Percentiles rank a stretch among this genome's conserved stretches.
Conservation (phyloP, 2,888 invertebrate genomes). For the Branchipolynoe longqiensis region DNA sequence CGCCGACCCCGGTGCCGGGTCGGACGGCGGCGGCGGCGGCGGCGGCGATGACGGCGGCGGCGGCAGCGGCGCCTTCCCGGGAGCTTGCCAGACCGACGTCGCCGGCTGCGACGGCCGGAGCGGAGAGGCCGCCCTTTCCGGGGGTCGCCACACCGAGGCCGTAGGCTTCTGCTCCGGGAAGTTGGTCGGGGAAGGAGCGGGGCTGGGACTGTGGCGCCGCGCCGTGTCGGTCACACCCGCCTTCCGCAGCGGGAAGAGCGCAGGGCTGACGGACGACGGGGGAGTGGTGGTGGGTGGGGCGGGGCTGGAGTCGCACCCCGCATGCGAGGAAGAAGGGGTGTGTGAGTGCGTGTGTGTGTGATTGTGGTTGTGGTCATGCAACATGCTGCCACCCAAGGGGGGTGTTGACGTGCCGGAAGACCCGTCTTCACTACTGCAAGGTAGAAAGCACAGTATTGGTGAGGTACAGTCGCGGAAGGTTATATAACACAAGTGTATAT, state of each 20-base stretch:
- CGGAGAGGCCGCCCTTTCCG: neutral
- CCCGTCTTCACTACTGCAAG: constrained; percentile 37
- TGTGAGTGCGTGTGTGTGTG: constrained; percentile 22
- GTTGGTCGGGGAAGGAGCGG: neutral
- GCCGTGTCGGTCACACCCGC: neutral
- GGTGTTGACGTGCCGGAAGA: constrained; percentile 24
- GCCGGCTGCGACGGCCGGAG: no score
- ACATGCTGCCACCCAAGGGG: constrained; percentile 28
- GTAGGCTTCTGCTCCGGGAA: neutral
- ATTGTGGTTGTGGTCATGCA: constrained; percentile 41
- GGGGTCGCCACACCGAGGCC: neutral
- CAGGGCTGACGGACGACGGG: constrained; percentile 12
- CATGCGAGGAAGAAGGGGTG: neutral
- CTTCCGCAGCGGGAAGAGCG: constrained; percentile 18
- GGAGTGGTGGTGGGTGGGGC: neutral
- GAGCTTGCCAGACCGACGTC: neutral
- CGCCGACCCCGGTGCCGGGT: neutral
- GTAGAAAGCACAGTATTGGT: neutral
- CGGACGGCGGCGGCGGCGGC: neutral
- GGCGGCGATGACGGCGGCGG: neutral
- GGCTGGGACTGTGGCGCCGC: constrained; percentile 14
- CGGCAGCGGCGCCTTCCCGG: neutral
- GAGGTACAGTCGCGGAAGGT: neutral
- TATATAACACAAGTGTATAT: no score
- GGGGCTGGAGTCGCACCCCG: neutral